Percentiles rank a stretch among this genome's conserved stretches.
Conservation (phyloP, 1,140 invertebrate genomes). For the Coptotermes formosanus region DNA sequence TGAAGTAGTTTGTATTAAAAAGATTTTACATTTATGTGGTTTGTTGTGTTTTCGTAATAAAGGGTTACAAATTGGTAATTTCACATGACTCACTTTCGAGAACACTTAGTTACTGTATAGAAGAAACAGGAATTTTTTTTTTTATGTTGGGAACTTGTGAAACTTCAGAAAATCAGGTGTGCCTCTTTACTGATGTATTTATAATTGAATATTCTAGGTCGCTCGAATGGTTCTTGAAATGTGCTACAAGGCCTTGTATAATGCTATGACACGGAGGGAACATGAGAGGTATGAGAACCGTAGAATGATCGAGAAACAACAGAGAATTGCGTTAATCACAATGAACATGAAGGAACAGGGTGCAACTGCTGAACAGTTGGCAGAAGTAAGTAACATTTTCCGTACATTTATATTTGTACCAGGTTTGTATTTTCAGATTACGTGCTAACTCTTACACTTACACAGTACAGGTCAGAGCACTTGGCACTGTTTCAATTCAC, state of each 20-base stretch:
- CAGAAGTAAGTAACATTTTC: slow-evolving; percentile 60
- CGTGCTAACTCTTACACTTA: no score
- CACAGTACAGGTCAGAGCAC: no score
- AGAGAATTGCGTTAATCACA: slow-evolving; percentile 76
- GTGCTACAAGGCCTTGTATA: slow-evolving; percentile 75
- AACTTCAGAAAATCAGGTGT: slow-evolving; percentile 11
- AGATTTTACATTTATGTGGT: no score
- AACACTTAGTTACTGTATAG: no score
- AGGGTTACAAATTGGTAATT: no score
- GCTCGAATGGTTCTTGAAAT: slow-evolving; percentile 70
- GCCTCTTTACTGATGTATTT: slow-evolving; percentile 23
- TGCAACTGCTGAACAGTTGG: slow-evolving; percentile 69
- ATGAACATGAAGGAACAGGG: slow-evolving; percentile 71
- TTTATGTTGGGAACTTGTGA: not conserved
- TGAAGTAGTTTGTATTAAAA: no score
- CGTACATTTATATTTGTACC: not conserved
- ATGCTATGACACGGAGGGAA: slow-evolving; percentile 61
- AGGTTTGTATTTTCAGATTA: no score
- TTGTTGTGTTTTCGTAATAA: no score
- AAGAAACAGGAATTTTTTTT: no score
- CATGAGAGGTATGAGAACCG: slow-evolving; percentile 55
- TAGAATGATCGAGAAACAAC: slow-evolving; percentile 69
- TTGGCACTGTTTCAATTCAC: no score
- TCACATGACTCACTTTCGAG: no score
- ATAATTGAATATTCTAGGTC: slow-evolving; percentile 49